These are phyloP conservation scores for Ectropis grisescens DNA, from an alignment of 1,140 invertebrate species.

Conservation along the genomic window DNA sequence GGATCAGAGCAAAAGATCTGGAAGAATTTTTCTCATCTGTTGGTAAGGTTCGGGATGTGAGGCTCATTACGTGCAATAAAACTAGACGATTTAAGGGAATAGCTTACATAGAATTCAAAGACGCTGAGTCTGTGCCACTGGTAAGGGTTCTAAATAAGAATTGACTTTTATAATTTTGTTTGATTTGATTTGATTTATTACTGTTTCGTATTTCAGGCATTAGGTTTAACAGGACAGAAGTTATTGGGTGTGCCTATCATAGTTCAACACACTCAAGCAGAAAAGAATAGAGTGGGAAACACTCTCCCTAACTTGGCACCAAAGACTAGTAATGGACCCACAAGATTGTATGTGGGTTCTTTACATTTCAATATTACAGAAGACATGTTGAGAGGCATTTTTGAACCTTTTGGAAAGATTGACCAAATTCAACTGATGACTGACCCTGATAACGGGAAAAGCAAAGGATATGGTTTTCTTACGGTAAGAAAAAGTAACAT, in stretches of 20 bases:
- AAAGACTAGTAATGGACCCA: slow-evolving; percentile 89
- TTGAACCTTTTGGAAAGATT: slow-evolving; percentile 99
- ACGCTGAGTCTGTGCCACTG: slow-evolving; percentile 96
- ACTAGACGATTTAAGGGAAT: slow-evolving; percentile 99
- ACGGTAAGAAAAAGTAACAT: slow-evolving; percentile 81
- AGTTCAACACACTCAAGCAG: slow-evolving; percentile 98
- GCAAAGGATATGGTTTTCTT: slow-evolving; percentile 98
- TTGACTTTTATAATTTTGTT: background rate
- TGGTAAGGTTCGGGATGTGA: slow-evolving; percentile 98
- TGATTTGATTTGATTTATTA: background rate
- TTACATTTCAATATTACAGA: slow-evolving; percentile 99
- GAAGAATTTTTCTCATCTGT: slow-evolving; percentile 99
- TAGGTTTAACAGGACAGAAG: slow-evolving; percentile 96
- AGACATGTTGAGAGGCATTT: slow-evolving; percentile 98
- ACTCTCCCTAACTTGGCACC: slow-evolving; percentile 86
- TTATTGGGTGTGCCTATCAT: slow-evolving; percentile 97
- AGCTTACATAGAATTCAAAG: slow-evolving; percentile 99
- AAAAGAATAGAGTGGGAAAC: slow-evolving; percentile 96
- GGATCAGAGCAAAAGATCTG: slow-evolving; percentile 94
- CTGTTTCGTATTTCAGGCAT: slow-evolving; percentile 86
- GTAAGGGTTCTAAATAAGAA: slow-evolving; percentile 69
- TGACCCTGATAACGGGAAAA: slow-evolving; percentile 94
- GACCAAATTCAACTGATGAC: slow-evolving; percentile 97
- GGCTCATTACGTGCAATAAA: slow-evolving; percentile 99
- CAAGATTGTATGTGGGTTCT: slow-evolving; percentile 97